Conservation (phyloP, 2,888 invertebrate genomes). For the Germaria angustata region DNA sequence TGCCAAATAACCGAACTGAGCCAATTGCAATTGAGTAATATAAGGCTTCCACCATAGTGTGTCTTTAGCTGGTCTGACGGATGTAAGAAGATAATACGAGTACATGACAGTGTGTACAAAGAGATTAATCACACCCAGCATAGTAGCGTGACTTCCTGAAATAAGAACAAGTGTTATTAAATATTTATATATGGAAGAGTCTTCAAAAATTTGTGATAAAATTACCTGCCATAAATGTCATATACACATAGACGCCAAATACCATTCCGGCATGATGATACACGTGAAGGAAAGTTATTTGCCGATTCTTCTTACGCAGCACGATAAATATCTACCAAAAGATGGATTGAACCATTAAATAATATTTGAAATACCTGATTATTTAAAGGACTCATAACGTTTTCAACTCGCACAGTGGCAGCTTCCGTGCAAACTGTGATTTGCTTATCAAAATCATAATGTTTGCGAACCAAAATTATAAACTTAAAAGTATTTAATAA, state of each 20-base stretch:
- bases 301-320: slow-evolving; percentile 88
- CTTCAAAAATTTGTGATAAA: neutral
- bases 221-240: slow-evolving; percentile 82
- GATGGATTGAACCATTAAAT: neutral
- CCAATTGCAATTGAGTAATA: slow-evolving; percentile 91
- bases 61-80: slow-evolving; percentile 85
- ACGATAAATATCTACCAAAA: slow-evolving; percentile 85
- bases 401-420: no score
- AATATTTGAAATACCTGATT: no score
- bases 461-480: no score
- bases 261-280: slow-evolving; percentile 93
- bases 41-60: slow-evolving; percentile 92
- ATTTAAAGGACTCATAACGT: no score
- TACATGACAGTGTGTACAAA: slow-evolving; percentile 93
- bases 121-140: slow-evolving; percentile 86
- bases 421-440: no score
- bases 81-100: slow-evolving; percentile 88
- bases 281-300: slow-evolving; percentile 91
- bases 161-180: neutral
- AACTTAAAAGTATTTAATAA: no score
- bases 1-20: slow-evolving; percentile 84
- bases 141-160: slow-evolving; percentile 85
- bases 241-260: slow-evolving; percentile 83
- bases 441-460: no score
- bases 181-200: no score